Base-by-base conservation (phyloP, 2,113 vertebrate genomes). In the Ictalurus punctatus region DNA sequence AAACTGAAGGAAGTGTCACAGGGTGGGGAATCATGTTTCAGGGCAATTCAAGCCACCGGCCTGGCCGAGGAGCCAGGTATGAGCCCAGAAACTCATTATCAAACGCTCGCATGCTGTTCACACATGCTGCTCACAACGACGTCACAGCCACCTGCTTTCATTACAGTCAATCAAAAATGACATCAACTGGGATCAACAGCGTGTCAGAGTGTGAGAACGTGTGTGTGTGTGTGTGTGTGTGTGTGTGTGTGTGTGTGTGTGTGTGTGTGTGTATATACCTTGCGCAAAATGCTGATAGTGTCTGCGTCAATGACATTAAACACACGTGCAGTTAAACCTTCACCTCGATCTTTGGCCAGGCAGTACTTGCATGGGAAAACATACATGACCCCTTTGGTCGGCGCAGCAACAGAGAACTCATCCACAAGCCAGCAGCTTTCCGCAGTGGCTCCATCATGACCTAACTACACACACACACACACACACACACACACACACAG, bases 381-480 rank as follows among this genome's bases (percentile, higher is more conserved):
- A 85, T 97, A 99, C 96, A 96, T 98, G 93, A 96, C 93, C 0
- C 97, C 98, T 94, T 97, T 98, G 81, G 98, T 99, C 91, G 98
- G 98, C 91, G 99, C 97, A 0, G 96, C 79, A 27, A 99, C 94
- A 34, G 93, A 93, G 90, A 99, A 92, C 93, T 98, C 98, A 12
- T 98, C 97, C 91, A 99, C 93, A 90, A 99, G 87, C 98, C 98
- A 99, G 94, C 98, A 99, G 95, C 98, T 99, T 93, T 99, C 98
- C 0, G 98, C 97, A 16, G 98, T 98, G 40, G 97, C 97, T 0
- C 98, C 98, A 0, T 99, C 97, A 0, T 99, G 98, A 69, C 98
- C 98, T 37, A 99, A 95, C 98, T 99, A 30, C 58, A 40, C 79
- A 84, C 27, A 82, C 65, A 87, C 63, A 85, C 59, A 84, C n/a